phyloP scores from a whole-genome alignment of 2,797 vertebrate species.

The Lophura swinhoii region DNA sequence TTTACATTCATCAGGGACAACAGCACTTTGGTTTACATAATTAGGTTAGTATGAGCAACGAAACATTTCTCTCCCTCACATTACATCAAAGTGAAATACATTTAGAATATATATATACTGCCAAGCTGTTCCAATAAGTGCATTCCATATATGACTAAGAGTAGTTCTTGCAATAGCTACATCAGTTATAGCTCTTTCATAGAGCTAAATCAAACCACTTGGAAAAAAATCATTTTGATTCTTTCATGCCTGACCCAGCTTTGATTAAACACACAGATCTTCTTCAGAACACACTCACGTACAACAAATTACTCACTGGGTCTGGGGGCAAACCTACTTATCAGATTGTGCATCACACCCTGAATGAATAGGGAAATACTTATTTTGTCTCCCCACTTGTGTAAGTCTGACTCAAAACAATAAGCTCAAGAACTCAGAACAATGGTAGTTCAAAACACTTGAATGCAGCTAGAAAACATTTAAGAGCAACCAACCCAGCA shows the following conservation, averaged over 20 bases:
- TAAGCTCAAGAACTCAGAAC: not conserved
- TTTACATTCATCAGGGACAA: conserved; percentile 66
- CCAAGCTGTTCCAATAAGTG: conserved; percentile 12
- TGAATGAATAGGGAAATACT: not conserved
- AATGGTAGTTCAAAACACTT: conserved; percentile 20
- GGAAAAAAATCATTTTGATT: conserved; percentile 46
- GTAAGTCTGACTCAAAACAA: not conserved
- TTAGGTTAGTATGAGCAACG: conserved; percentile 58
- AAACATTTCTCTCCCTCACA: conserved; percentile 39
- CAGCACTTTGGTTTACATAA: conserved; percentile 67
- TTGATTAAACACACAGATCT: not conserved
- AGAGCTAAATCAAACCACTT: not conserved
- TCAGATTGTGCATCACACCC: not conserved
- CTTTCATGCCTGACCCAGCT: conserved; percentile 41
- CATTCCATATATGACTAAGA: not conserved
- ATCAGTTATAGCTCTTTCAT: not conserved
- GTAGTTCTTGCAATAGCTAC: not conserved
- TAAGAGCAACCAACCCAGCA: conserved; percentile 29
- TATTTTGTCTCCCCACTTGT: not conserved
- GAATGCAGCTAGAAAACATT: conserved; percentile 15
- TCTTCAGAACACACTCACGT: conserved; percentile 27
- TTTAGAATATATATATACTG: conserved; percentile 32
- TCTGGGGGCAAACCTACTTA: conserved; percentile 1
- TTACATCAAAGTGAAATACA: conserved; percentile 52
- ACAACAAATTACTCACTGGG: not conserved